Base-by-base conservation (phyloP, 2,888 invertebrate species). In the Tortricodes alternella region DNA sequence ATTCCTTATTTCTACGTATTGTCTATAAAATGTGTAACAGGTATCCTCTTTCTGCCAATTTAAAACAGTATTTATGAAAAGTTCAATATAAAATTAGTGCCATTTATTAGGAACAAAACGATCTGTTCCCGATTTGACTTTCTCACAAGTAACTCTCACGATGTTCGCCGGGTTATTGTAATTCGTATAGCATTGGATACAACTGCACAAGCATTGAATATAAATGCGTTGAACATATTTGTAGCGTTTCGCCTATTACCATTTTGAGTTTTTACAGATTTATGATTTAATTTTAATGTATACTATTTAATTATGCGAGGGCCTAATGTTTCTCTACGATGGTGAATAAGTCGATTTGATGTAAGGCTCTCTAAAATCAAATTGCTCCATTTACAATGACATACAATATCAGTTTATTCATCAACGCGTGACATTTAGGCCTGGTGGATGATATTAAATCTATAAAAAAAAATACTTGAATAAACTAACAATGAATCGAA, bases 81-180 rank as follows among this genome's bases (percentile, higher is more conserved):
- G 19, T 27, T 48, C 27, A 48, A 48, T 55, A 55, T 48, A 55
- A 55, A 53, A 39, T 48, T 21, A 55, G 55, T 55, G 55, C 55
- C 55, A 55, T 55, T 53, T 38, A 18, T 39, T 41, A 34, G 43
- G 35, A 43, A 29, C 29, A 44, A 29, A n/a, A 53, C 39, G 41
- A 46, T 18, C 6, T 53, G 18, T 46, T 29, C 15, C 34, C 46
- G 11, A 1, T 18, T 38, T 19, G 32, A 29, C 19, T 9, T 43
- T 13, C 29, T 29, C 38, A 27, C 49, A 56, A 56, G 37, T 56
- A 43, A 44, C 44, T 43, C 56, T 38, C 56, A 56, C 56, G 56
- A 49, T 56, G 43, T 41, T 15, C 5, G 21, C 32, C 16, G 23
- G 21, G 29, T 46, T 38, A 44, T 39, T 39, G 32, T 50, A 44